Evolutionary conservation across 2,797 vertebrate species (phyloP), one percentile per base, ranked within the genome.

Genomic region (Gymnoscopelus microlampas): DNA sequence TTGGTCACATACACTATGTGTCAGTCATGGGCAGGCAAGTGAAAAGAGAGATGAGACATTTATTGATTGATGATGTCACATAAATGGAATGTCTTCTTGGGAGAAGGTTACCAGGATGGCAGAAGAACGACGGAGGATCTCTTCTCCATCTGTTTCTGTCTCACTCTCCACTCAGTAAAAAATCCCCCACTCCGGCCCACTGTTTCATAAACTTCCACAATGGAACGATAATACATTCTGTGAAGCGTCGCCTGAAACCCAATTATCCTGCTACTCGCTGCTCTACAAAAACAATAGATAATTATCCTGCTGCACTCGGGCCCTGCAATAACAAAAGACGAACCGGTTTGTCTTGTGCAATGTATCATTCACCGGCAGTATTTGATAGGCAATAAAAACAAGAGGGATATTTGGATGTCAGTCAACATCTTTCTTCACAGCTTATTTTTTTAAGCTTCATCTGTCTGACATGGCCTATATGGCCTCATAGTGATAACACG

Each of bases 201-300:
- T 88, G 86, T 91, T 90, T 89, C 88, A 91, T 91, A 90, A 92
- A 92, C 89, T 91, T 90, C 39, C 84, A 86, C 85, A 76, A 86
- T 78, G 84, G 82, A 91, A 90, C 88, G 90, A 90, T 90, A 90
- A 88, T 81, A 83, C 85, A 78, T 83, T 89, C 85, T 71, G 81
- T 84, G 81, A 89, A 89, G 79, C 81, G 86, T 90, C 85, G 65
- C 83, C 73, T 35, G 35, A 10, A 82, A 90, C 80, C 88, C 88
- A 89, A 92, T 92, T 91, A 91, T 84, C 88, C 82, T 11, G 77
- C 87, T 79, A 81, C 84, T 88, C 75, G 47, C 79, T 24, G 66
- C 88, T 83, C 9, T 71, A 55, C 76, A 60, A 84, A 91, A 90
- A 91, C 89, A 90, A 89, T 76, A 84, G 85, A 87, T 89, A 87